Evolutionary conservation across 1,140 invertebrate species (phyloP), one percentile per base, ranked within the genome.

Genomic region (Halictus rubicundus): DNA sequence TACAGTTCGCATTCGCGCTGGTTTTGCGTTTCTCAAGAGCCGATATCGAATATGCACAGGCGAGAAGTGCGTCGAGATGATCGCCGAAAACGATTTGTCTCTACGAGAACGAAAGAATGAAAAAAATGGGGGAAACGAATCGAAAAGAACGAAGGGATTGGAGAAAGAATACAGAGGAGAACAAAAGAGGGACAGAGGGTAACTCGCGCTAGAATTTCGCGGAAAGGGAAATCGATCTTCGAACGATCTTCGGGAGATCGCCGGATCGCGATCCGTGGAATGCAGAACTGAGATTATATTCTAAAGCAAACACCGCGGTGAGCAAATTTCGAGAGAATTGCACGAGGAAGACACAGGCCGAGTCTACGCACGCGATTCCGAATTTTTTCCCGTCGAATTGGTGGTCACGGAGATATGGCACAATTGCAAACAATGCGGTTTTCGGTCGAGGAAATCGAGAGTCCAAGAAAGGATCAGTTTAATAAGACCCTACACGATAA

Each of bases 1-100:
- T 89, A 91, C 87, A 88, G 80, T 79, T 87, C 89, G 85, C 85
- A 81, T 88, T 87, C 68, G 85, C 83, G 78, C 84, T 72, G 80
- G 71, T 83, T 46, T 46, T 80, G 78, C 73, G 71, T 81, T 71
- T 80, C 32, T 63, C 14, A 57, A 86, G 69, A 74, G 71, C 66
- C 74, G 68, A 81, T 32, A 32, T 81, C 61, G 42, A 86, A 81
- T 74, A 71, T 82, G 61, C 60, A 71, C 64, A 78, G 78, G 72
- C 32, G 32, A 32, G 32, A 75, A 86, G 79, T 59, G 83, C 71
- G 52, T 61, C 52, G 72, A 82, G 72, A 83, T 80, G 79, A 82
- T 73, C 80, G 70, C 64, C 42, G 42, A 54, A 71, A 77, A 85
- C 46, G 32, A 52, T 61, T 60, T n/a, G 54, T 76, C 37, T 81